Evolutionary conservation across 2,113 vertebrate species (phyloP), one percentile per base, ranked within the genome.

Genomic region (Rostratula benghalensis): DNA sequence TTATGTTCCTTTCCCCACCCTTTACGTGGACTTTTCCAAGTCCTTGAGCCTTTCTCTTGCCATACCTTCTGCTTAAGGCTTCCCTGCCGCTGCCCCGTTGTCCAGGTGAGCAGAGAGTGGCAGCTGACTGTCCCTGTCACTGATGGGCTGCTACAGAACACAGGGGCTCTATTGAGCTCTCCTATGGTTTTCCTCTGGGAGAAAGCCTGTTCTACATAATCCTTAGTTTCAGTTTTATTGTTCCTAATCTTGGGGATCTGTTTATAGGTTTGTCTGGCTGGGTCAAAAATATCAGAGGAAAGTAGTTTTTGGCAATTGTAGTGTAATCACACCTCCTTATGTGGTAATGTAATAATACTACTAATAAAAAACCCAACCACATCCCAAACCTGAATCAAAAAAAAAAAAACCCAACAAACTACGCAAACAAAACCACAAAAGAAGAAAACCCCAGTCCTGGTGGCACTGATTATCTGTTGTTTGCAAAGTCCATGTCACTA

Each of bases 231-330:
- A 37, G 0, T 63, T 79, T 64, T 84, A 22, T n/a, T 90, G 68
- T 82, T 67, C 15, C 84, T 95, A 94, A 77, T 82, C 39, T 71
- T 80, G n/a, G 83, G 45, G 33, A 88, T 94, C 86, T 84, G 9
- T 68, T 83, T 5, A 11, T 31, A 37, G 1, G 89, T 92, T 51
- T 81, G 45, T 63, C 53, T 65, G 71, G 7, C 39, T 87, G 43
- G 23, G 27, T 59, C 37, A 86, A 39, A 85, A 80, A 65, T 28
- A 46, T 46, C 11, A 37, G 15, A 33, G 30, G 41, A 61, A 81
- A 15, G 25, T 69, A 53, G 5, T 60, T 77, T 89, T 90, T 28
- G 77, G 33, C 9, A 50, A 15, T 35, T 81, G 14, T 69, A 1
- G 28, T 86, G 37, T 69, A 69, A 50, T 80, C 8, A 3, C 9